phyloP scores from a whole-genome alignment of 2,797 vertebrate species.

The Myotis pilosus region DNA sequence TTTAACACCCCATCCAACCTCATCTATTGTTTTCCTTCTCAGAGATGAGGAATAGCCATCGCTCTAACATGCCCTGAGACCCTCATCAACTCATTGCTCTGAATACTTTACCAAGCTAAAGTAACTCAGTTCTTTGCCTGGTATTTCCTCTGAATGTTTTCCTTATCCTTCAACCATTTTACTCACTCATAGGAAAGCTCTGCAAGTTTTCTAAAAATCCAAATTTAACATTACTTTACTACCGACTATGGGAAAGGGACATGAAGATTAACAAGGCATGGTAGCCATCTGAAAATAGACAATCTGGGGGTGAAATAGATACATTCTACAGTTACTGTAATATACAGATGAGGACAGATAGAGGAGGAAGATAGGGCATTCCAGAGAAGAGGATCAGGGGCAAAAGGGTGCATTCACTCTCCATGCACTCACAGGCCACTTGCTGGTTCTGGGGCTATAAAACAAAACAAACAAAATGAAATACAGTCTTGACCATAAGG shows the following conservation, averaged over 20 bases:
- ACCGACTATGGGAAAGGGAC: background rate
- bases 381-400: background rate
- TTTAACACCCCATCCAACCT: background rate
- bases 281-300: background rate
- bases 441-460: background rate
- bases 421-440: background rate
- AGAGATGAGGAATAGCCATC: background rate
- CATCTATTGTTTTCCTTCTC: background rate
- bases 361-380: background rate
- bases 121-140: background rate
- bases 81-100: background rate
- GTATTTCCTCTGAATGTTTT: background rate
- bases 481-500: background rate
- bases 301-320: background rate
- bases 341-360: background rate
- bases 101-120: background rate
- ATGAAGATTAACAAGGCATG: background rate
- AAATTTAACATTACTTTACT: background rate
- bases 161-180: background rate
- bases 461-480: background rate
- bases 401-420: background rate
- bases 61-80: background rate
- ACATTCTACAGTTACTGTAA: background rate
- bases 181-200: background rate
- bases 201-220: constrained; percentile 31